Evolutionary conservation across 1,140 invertebrate species (phyloP).

Genomic region (Liolophura sinensis): DNA sequence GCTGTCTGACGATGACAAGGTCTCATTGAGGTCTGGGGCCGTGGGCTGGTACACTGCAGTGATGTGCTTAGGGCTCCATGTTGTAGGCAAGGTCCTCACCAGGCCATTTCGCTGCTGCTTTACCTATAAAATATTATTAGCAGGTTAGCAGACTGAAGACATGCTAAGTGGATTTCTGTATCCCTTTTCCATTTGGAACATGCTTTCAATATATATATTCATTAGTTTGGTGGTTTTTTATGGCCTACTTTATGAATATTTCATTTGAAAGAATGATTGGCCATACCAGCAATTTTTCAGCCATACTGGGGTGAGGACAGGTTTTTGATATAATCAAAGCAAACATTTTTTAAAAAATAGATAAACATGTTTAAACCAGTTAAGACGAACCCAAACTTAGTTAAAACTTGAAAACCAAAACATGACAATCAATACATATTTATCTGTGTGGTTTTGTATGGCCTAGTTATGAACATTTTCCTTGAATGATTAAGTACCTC

Average conservation of each 20-base stretch:
- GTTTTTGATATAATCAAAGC: background rate
- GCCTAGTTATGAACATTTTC: too few species aligned
- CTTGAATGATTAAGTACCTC: too few species aligned
- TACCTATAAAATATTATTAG: slow-evolving; percentile 1
- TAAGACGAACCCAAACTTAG: too few species aligned
- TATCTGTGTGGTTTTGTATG: too few species aligned
- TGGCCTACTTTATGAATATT: background rate
- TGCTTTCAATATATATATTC: background rate
- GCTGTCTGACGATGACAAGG: slow-evolving; percentile 34
- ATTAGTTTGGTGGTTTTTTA: background rate
- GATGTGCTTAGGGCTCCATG: slow-evolving; percentile 43
- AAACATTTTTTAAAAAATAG: too few species aligned
- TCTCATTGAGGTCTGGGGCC: slow-evolving; percentile 38
- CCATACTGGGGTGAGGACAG: background rate
- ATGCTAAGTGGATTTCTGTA: slow-evolving; percentile 5
- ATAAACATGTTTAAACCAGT: too few species aligned
- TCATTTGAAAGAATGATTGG: background rate
- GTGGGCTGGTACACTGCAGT: slow-evolving; percentile 29
- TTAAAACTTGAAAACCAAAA: too few species aligned
- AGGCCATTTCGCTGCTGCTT: slow-evolving; percentile 24
- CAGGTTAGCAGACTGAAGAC: slow-evolving; percentile 11
- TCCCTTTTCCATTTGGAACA: slow-evolving; percentile 12
- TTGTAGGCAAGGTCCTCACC: slow-evolving; percentile 24
- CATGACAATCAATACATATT: too few species aligned
- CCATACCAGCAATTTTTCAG: too few species aligned